Evolutionary conservation across 1,140 invertebrate genomes (phyloP), one percentile per base, ranked within the genome.

Genomic region (Mizuhopecten yessoensis): DNA sequence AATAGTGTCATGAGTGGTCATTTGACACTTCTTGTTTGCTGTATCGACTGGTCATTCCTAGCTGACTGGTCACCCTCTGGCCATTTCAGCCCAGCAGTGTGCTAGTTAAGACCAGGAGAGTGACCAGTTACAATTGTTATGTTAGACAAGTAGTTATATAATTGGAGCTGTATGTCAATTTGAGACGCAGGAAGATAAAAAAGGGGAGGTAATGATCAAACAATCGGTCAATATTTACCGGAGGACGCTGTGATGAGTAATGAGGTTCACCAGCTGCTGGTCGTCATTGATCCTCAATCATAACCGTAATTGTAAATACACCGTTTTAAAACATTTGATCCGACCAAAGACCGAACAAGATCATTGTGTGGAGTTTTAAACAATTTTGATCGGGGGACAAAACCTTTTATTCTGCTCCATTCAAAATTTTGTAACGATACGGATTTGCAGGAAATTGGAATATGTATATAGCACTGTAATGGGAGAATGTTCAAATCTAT

Each of bases 211-310:
- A 75, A 75, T 75, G n/a, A 75, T n/a, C 23, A 17, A 75, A 75
- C n/a, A 29, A 75, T 75, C n/a, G n/a, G 57, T 75, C 57, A 75
- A 75, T 75, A 75, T 75, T 75, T 75, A 75, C 57, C 57, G n/a
- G n/a, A 75, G 57, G 57, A 75, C n/a, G 57, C 57, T 23, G 57
- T 75, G 57, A 75, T 75, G 57, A 75, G 57, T 75, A n/a, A 75
- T 75, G 57, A 75, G 17, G n/a, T 17, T 5, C n/a, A 75, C 23
- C 57, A 75, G 23, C 57, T 75, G 57, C n/a, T 75, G 23, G 9
- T 75, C 29, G n/a, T 17, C 57, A 75, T 75, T 75, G 57, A 75
- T 29, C 15, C 5, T 75, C n/a, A 5, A 75, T 75, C n/a, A n/a
- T 75, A 0, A n/a, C 11, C 23, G 0, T 29, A n/a, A 75, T 29